Base-by-base conservation (phyloP, 2,113 vertebrate genomes). In the Megalops atlanticus region DNA sequence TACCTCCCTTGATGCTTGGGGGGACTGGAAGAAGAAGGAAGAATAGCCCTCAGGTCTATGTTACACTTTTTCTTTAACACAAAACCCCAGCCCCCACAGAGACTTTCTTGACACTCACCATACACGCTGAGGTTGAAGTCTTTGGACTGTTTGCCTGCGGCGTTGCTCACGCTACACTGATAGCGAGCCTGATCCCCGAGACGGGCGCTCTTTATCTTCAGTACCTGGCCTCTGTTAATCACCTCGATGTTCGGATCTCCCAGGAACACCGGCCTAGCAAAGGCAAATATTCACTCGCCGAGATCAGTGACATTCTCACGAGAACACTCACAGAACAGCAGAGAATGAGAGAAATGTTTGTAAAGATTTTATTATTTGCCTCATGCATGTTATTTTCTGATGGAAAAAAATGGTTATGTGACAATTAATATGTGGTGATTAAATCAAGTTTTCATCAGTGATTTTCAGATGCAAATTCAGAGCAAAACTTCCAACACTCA, bases 1-100 rank as follows among this genome's bases (percentile, higher is more conserved):
- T 98, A 15, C 95, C 96, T 84, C 97, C 96, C 88, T 96, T 98
- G 84, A 99, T 97, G 72, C 92, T 95, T 0, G 98, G 98, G 39
- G 97, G 96, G 12, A 98, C 98, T 99, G 79, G 76, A 89, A 52
- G 75, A 78, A 88, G 10, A 84, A 24, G 1, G 31, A 79, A 38
- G 36, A 18, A 18, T 10, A 6, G 24, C 4, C 18, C 2, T n/a
- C 27, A 35, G 14, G 33, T 10, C 21, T 36, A 35, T 47, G 18
- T 75, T 15, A 27, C 1, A n/a, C 7, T 47, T 41, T 76, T 52
- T 27, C 27, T 14, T 52, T 39, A 27, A 15, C 8, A 69, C 8
- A 21, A 40, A 7, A 36, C 18, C n/a, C n/a, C n/a, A 52, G 31
- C 45, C 8, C 10, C 43, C 18, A 72, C 18, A 33, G 24, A 36